A percentile compares a stretch with the other conserved stretches of the same genome.
phyloP scores from a whole-genome alignment of 2,888 invertebrate genomes.

The Drosophila ezoana region DNA sequence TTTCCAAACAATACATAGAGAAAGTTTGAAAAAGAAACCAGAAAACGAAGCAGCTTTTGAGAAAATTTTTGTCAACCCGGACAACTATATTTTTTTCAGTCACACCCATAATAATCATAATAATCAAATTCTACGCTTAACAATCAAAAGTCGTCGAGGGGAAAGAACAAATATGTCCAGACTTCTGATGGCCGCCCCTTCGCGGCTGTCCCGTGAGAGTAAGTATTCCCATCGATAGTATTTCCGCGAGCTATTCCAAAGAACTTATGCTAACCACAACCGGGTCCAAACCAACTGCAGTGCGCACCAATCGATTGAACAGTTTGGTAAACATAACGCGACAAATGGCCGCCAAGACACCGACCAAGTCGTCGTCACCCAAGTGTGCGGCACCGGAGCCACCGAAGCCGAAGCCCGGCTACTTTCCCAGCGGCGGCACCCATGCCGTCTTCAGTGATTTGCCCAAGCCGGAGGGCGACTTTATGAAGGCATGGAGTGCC shows the following conservation, averaged over 20 bases:
- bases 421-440: conserved; percentile 59
- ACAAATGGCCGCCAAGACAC: conserved; percentile 23
- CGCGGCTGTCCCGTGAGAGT: conserved; percentile 34
- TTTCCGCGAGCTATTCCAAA: background rate
- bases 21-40: background rate
- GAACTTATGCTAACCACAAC: background rate
- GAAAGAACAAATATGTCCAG: conserved; percentile 44
- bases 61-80: conserved; percentile 16
- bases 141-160: conserved; percentile 10
- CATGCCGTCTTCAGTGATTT: conserved; percentile 62
- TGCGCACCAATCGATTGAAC: conserved; percentile 17
- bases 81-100: conserved; percentile 30
- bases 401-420: conserved; percentile 35
- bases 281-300: conserved; percentile 12
- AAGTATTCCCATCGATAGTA: conserved; percentile 24
- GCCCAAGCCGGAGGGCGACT: conserved; percentile 62
- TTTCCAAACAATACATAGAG: background rate
- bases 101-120: conserved; percentile 23
- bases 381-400: conserved; percentile 22
- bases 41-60: conserved; percentile 34
- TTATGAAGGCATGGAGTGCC: conserved; percentile 38
- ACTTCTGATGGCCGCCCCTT: conserved; percentile 39
- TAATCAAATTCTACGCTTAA: conserved; percentile 26
- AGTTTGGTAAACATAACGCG: conserved; percentile 26
- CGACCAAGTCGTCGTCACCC: conserved; percentile 12